These are phyloP conservation scores for Melanostoma mellinum DNA, from an alignment of 2,888 invertebrate genomes.

Conservation along the genomic window DNA sequence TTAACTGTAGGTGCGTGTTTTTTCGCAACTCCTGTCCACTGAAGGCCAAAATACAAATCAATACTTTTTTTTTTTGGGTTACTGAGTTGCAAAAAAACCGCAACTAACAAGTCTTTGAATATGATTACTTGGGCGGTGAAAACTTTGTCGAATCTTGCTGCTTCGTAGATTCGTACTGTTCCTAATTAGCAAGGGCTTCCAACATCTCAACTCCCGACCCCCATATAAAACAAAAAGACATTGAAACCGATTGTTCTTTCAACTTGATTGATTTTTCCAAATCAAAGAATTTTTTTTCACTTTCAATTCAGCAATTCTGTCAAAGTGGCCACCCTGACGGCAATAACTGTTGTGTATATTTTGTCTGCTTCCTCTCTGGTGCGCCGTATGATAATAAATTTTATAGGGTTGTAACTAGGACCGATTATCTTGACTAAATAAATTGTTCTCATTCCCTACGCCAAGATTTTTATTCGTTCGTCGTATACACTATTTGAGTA, in stretches of 20 bases:
- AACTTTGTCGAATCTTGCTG: too few relatives aligned
- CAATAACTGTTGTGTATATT: constrained; percentile 29
- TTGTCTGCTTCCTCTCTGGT: background rate
- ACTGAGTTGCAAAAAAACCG: too few relatives aligned
- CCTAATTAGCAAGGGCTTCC: too few relatives aligned
- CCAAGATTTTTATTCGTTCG: background rate
- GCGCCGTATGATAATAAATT: constrained; percentile 33
- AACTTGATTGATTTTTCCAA: background rate
- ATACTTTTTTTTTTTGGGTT: too few relatives aligned
- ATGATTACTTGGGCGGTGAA: too few relatives aligned
- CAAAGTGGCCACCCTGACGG: constrained; percentile 27
- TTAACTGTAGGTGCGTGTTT: too few relatives aligned
- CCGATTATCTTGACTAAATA: constrained; percentile 28
- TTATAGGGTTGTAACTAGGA: constrained; percentile 9
- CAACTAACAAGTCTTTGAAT: too few relatives aligned
- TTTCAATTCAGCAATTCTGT: background rate
- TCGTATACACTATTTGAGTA: constrained; percentile 6
- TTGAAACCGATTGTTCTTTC: background rate
- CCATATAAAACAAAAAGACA: too few relatives aligned
- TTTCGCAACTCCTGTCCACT: too few relatives aligned
- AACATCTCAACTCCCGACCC: too few relatives aligned
- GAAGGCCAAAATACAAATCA: too few relatives aligned
- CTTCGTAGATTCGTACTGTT: too few relatives aligned
- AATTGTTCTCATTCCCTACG: constrained; percentile 2
- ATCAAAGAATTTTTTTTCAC: background rate